phyloP scores from a whole-genome alignment of 2,888 invertebrate genomes.

The Spodoptera exigua region DNA sequence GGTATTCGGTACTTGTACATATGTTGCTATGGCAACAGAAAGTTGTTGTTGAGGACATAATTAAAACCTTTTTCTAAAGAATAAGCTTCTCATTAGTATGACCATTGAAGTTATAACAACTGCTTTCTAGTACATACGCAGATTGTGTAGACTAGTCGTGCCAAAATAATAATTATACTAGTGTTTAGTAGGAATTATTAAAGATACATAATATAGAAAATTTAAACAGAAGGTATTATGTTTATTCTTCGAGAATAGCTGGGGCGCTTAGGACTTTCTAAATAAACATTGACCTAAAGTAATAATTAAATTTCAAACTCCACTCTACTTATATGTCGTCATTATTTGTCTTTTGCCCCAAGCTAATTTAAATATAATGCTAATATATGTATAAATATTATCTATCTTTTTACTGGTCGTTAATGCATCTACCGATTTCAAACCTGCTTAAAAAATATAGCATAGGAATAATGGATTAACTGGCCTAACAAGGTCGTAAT shows the following conservation, averaged over 20 bases:
- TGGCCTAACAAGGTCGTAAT: slow-evolving; percentile 22
- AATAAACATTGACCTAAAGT: not conserved
- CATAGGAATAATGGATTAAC: slow-evolving; percentile 10
- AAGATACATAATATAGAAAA: no score
- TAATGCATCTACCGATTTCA: not conserved
- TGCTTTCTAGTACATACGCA: no score
- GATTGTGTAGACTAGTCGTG: no score
- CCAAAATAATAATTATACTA: no score
- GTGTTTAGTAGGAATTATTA: no score
- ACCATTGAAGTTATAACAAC: no score
- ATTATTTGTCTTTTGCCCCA: not conserved
- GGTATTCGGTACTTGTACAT: not conserved
- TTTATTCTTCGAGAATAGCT: no score
- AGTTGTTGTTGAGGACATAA: not conserved
- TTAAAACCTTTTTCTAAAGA: no score
- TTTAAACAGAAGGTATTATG: no score
- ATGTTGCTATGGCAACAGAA: slow-evolving; percentile 16
- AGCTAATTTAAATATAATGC: slow-evolving; percentile 11
- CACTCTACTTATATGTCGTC: slow-evolving; percentile 11
- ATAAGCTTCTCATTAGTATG: no score
- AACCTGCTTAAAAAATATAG: not conserved
- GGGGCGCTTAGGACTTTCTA: no score
- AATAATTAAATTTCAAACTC: slow-evolving; percentile 6
- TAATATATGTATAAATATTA: slow-evolving; percentile 36
- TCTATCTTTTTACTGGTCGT: slow-evolving; percentile 15